Evolutionary conservation across 2,113 vertebrate species (phyloP).

Genomic region (Sinocyclocheilus rhinocerous): DNA sequence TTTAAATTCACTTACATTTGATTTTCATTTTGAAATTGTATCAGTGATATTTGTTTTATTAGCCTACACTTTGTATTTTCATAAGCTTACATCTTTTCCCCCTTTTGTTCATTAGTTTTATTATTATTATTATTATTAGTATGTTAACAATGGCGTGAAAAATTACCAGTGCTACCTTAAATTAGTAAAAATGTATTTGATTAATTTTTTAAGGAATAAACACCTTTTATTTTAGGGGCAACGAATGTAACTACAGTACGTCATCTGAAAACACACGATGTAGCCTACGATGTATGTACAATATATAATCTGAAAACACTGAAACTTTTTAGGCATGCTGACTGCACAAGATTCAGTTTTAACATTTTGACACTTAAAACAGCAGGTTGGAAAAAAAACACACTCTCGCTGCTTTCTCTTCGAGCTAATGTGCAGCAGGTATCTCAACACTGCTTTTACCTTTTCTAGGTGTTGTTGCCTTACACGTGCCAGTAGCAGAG

Average conservation of each 20-base stretch:
- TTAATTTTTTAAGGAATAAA: background rate
- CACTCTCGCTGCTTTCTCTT: background rate
- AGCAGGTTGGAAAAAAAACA: background rate
- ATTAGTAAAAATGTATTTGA: background rate
- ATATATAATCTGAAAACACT: background rate
- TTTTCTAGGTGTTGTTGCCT: slow-evolving; percentile 61
- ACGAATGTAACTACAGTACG: no score
- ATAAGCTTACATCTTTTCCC: no score
- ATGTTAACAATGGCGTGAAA: no score
- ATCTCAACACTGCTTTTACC: slow-evolving; percentile 22
- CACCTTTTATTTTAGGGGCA: background rate
- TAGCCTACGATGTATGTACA: background rate
- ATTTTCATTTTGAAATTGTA: background rate
- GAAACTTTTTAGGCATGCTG: background rate
- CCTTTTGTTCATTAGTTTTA: no score
- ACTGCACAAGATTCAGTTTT: background rate
- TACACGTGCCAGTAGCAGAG: slow-evolving; percentile 77
- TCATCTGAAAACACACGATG: no score
- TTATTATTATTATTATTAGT: no score
- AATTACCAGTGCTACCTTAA: no score
- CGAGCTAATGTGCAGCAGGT: background rate
- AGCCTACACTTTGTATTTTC: background rate
- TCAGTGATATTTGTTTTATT: background rate
- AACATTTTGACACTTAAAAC: background rate
- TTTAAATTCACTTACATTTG: no score